These are phyloP conservation scores for Zaprionus kolodkinae DNA, from an alignment of 1,140 invertebrate genomes.

Conservation along the genomic window DNA sequence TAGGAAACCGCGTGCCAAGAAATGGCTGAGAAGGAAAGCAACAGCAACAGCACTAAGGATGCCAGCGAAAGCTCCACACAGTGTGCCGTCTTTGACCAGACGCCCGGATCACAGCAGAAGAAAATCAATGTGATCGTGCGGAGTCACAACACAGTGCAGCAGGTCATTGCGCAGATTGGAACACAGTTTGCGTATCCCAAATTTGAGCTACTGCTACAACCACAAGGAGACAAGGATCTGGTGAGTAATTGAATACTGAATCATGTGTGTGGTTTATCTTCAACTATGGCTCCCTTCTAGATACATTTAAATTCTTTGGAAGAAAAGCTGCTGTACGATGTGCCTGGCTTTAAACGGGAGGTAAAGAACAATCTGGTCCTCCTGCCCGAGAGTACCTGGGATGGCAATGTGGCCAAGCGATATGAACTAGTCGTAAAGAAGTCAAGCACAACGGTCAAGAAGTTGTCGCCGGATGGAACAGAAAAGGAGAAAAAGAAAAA, in stretches of 20 bases:
- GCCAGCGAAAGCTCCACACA: slow-evolving; percentile 83
- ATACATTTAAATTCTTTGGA: slow-evolving; percentile 70
- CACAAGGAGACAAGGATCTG: slow-evolving; percentile 65
- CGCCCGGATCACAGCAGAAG: slow-evolving; percentile 81
- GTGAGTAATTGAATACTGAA: slow-evolving; percentile 34
- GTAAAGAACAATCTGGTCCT: slow-evolving; percentile 73
- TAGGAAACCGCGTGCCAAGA: slow-evolving; percentile 37
- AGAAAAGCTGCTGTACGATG: slow-evolving; percentile 57
- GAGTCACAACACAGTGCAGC: slow-evolving; percentile 84
- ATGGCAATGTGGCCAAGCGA: slow-evolving; percentile 68
- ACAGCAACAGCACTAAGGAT: slow-evolving; percentile 51
- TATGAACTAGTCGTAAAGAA: slow-evolving; percentile 67
- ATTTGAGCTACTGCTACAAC: slow-evolving; percentile 85
- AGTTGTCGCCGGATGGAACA: slow-evolving; percentile 22
- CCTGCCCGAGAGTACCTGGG: slow-evolving; percentile 66
- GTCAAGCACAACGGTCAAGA: slow-evolving; percentile 32
- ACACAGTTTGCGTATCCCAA: slow-evolving; percentile 85
- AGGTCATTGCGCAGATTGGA: slow-evolving; percentile 85
- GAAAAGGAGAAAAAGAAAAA: slow-evolving; percentile 59
- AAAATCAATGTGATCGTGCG: slow-evolving; percentile 85
- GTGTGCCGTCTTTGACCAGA: slow-evolving; percentile 86
- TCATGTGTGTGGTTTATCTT: background rate
- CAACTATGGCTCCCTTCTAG: slow-evolving; percentile 24
- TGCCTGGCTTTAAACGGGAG: slow-evolving; percentile 67
- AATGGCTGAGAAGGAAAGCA: slow-evolving; percentile 56